Percentiles rank a stretch among this genome's conserved stretches.
Evolutionary conservation across 2,888 invertebrate genomes (phyloP).

Genomic region (Nomada flava): DNA sequence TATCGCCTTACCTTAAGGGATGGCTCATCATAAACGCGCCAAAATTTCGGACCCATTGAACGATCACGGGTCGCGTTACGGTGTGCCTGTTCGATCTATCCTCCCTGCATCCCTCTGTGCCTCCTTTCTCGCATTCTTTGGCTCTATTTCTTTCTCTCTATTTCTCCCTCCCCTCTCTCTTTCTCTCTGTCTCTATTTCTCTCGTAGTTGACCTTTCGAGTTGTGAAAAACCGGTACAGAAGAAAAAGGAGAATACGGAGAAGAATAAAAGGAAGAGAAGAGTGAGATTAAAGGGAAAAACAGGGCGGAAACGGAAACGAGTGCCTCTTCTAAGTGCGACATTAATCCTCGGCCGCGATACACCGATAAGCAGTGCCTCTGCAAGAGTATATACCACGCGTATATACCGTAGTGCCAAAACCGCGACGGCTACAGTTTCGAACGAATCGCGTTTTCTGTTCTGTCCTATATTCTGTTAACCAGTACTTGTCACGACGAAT

Average conservation of each 20-base stretch:
- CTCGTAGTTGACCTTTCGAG: background rate
- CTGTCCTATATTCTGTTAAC: no score
- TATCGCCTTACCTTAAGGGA: background rate
- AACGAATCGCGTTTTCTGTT: background rate
- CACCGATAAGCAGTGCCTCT: background rate
- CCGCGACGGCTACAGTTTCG: background rate
- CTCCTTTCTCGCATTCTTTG: no score
- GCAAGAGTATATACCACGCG: background rate
- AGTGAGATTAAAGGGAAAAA: background rate
- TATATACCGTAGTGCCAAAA: constrained; percentile 8
- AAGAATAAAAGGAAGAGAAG: background rate
- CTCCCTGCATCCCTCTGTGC: no score
- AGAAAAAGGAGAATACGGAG: background rate
- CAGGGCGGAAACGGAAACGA: constrained; percentile 3
- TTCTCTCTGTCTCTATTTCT: background rate
- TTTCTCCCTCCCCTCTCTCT: background rate
- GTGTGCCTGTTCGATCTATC: background rate
- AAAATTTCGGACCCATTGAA: background rate
- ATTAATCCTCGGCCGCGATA: background rate
- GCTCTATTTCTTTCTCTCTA: background rate
- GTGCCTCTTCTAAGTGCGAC: background rate
- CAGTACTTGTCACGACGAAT: background rate
- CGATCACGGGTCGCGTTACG: background rate
- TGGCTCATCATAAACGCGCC: background rate
- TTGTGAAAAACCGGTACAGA: background rate